Evolutionary conservation across 2,113 vertebrate species (phyloP), one percentile per base, ranked within the genome.

Genomic region (Phrynosoma platyrhinos): DNA sequence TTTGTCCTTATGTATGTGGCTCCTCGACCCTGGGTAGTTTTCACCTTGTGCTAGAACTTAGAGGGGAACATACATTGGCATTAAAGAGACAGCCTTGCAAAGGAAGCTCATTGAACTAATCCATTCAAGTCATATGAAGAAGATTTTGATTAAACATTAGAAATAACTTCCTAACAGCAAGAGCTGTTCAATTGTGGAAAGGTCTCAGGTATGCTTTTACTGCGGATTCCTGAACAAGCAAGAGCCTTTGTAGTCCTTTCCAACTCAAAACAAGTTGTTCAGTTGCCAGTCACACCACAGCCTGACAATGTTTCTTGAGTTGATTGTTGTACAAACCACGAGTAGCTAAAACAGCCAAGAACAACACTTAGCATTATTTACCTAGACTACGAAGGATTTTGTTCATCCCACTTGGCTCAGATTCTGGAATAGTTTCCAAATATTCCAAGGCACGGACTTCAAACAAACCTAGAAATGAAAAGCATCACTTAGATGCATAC

Each of bases 331-430:
- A 16, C 0, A 2, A 4, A 82, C 42, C 16, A 55, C 40, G 30
- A 18, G 9, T 0, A 91, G 82, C 2, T n/a, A 75, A 52, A n/a
- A 3, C 6, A 53, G 23, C 6, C 52, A 89, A 87, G 64, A 55
- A 5, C 21, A 76, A 90, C 9, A 1, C 5, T 71, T n/a, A 72
- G 8, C 25, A 92, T 96, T 97, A 99, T 96, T 97, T 94, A 99
- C 99, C 98, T 9, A 99, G 97, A 91, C 97, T 98, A 90, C 98
- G 98, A 84, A 99, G 96, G 95, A 99, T 98, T 96, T 94, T 98
- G 95, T 99, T 99, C 93, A 99, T 94, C 6, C 98, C 98, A 30
- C 97, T 98, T 40, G 97, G 97, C 92, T 98, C 98, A 0, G 97
- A 94, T 78, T 98, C 98, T 72, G 98, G 96, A 92, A 97, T 96